These are phyloP conservation scores for Mallateleia sp. DNA, from an alignment of 2,888 invertebrate species.

Conservation along the genomic window DNA sequence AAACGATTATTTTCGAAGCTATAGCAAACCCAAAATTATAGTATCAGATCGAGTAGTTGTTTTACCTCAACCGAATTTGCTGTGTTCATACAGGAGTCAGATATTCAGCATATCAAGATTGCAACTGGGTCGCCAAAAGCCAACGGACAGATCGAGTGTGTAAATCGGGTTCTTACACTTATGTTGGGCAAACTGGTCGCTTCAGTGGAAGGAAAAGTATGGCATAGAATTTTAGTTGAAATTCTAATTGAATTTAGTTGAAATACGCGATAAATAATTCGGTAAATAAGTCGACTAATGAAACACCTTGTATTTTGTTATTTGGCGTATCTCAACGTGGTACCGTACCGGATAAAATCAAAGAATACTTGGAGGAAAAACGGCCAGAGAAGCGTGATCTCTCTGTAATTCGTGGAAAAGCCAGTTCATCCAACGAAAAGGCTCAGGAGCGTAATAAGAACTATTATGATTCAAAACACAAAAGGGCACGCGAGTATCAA, in stretches of 20 bases:
- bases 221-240: neutral
- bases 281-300: conserved; percentile 28
- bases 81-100: neutral
- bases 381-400: conserved; percentile 28
- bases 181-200: neutral
- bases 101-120: neutral
- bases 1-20: conserved; percentile 5
- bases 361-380: conserved; percentile 39
- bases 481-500: conserved; percentile 68
- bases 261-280: neutral
- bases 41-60: neutral
- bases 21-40: conserved; percentile 8
- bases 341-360: conserved; percentile 67
- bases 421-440: too few species aligned
- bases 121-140: neutral
- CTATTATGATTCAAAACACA: conserved; percentile 81
- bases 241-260: too few species aligned
- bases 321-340: conserved; percentile 83
- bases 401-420: too few species aligned
- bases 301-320: conserved; percentile 82
- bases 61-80: conserved; percentile 10
- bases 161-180: neutral
- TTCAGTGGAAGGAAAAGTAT: neutral
- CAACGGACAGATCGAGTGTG: neutral
- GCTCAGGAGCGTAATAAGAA: conserved; percentile 80